Base-by-base conservation (phyloP, 1,140 invertebrate species). In the Drosophila dunni region DNA sequence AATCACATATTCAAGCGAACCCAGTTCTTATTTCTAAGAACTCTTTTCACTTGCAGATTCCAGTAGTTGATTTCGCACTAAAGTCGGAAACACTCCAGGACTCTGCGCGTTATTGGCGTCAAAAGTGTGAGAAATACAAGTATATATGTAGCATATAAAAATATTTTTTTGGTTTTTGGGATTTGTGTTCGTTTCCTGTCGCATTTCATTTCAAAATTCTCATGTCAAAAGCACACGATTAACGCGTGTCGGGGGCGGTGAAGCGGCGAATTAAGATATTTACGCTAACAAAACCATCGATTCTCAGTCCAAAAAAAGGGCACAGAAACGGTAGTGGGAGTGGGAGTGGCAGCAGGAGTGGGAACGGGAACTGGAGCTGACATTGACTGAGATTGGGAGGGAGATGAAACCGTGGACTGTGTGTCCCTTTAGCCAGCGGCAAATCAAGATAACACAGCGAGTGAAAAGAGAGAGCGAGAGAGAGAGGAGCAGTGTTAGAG, bases 221-320 rank as follows among this genome's bases (percentile, higher is more conserved):
- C 79, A 79, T 83, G 83, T 86, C 83, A 86, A 74, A 77, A 77
- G 79, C 83, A 86, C 83, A 83, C 83, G 73, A 88, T 72, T 80
- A 75, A 63, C 83, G 77, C 83, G 83, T 86, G 83, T 88, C 83
- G 83, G 44, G 83, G 83, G 83, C 83, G 83, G 79, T 72, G 83
- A 86, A 86, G 83, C 83, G 76, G 79, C 71, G 83, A 86, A 86
- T 88, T 86, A 86, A 86, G 83, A 88, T 86, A 86, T 86, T 88
- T 86, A 75, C 74, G 79, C 48, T 66, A 86, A 88, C 83, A 86
- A 86, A 86, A 79, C 84, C 83, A 86, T 86, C 68, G 78, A 74
- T 74, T 63, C 45, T 38, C 44, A n/a, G 50, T 46, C 36, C 6
- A 40, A n/a, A n/a, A n/a, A n/a, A 33, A 34, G 44, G 13, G 44